Evolutionary conservation across 2,888 invertebrate species (phyloP).

Genomic region (Timandra comae): DNA sequence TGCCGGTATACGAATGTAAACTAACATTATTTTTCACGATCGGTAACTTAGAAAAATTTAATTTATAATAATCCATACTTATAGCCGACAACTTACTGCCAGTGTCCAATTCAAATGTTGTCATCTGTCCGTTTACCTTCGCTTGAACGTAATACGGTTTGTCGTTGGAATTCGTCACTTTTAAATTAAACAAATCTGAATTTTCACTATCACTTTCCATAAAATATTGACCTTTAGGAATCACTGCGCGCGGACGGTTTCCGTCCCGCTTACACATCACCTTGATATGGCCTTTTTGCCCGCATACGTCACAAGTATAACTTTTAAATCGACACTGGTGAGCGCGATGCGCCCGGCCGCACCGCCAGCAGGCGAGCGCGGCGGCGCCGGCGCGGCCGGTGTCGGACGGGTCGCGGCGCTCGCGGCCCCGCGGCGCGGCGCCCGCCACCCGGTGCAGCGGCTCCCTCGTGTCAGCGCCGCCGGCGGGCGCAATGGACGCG

Average conservation of each 20-base stretch:
- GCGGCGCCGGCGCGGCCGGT: conserved; percentile 2
- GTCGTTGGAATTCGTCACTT: conserved; percentile 5
- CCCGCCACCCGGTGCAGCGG: conserved; percentile 22
- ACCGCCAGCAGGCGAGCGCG: conserved; percentile 16
- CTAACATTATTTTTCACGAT: too few relatives aligned
- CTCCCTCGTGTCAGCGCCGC: too few relatives aligned
- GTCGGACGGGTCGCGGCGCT: conserved; percentile 8
- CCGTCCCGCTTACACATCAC: conserved; percentile 20
- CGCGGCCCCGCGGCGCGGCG: too few relatives aligned
- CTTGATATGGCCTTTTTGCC: conserved; percentile 20
- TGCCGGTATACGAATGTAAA: too few relatives aligned
- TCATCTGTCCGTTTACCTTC: conserved; percentile 7
- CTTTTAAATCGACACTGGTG: conserved; percentile 19
- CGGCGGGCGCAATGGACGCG: neutral
- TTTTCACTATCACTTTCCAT: conserved; percentile 2
- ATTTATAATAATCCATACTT: conserved; percentile 12
- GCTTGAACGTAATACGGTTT: conserved; percentile 13
- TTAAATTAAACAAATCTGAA: conserved; percentile 7
- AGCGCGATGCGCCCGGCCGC: conserved; percentile 16
- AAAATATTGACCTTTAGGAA: conserved; percentile 9
- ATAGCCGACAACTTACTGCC: conserved; percentile 19
- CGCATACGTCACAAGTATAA: too few relatives aligned
- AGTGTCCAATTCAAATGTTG: conserved; percentile 18
- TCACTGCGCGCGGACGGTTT: too few relatives aligned
- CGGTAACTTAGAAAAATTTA: conserved; percentile 7